Evolutionary conservation across 2,113 vertebrate genomes (phyloP), one percentile per base, ranked within the genome.

Genomic region (Hystrix cristata): DNA sequence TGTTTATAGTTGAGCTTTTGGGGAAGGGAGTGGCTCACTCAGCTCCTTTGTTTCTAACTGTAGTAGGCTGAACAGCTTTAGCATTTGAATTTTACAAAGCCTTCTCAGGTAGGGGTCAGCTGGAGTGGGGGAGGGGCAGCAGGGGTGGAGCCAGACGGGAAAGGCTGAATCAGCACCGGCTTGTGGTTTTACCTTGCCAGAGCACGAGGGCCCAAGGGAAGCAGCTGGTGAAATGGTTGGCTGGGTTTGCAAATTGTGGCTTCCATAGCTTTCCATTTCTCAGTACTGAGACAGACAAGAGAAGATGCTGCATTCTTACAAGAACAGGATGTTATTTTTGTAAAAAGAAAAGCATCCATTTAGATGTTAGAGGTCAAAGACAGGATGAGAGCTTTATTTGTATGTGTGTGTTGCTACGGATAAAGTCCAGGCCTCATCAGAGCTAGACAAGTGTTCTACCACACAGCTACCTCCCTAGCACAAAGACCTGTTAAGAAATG

Each of bases 131-230:
- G 84, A 67, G 48, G 81, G 69, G 62, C 43, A 69, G 38, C 65
- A 85, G 91, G 91, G 64, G 13, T 23, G 6, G 31, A 67, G 34
- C 13, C 27, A n/a, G 53, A 55, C 53, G 78, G 38, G 85, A 78
- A 92, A 43, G 38, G 82, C 59, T 19, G 88, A 76, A 55, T 94
- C 21, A 92, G 69, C 64, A 86, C 86, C 62, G 65, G 29, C 13
- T 31, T 88, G 89, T 71, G 90, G 86, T 80, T 96, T 96, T 88
- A 74, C 87, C 53, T 95, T 95, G 84, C 25, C 43, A 15, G 62
- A 91, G 90, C 82, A 57, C 12, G 7, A 51, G n/a, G 21, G 16
- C 65, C 10, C 16, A 64, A 53, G 14, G 51, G 74, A 27, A 84
- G 82, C 51, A 84, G 9, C 71, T 87, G 64, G 29, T 93, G 81